phyloP scores from a whole-genome alignment of 2,797 vertebrate species.

The Lepilemur septentrionalis region DNA sequence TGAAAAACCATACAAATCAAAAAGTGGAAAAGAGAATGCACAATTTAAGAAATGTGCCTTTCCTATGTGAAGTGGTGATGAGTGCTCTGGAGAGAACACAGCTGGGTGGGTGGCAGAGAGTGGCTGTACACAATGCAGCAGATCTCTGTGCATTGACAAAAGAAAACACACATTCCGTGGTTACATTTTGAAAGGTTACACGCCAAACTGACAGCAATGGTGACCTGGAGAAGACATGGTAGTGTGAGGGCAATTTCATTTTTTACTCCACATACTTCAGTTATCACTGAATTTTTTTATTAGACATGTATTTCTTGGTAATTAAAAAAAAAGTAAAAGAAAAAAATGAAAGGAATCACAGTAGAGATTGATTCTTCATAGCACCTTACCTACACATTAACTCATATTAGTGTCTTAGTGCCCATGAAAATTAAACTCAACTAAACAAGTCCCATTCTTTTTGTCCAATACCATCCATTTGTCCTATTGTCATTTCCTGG shows the following conservation, averaged over 20 bases:
- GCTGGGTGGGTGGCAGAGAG: background rate
- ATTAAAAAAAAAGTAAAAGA: background rate
- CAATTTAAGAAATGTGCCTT: background rate
- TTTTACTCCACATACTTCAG: background rate
- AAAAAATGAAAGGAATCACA: background rate
- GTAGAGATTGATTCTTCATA: background rate
- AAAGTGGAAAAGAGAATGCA: background rate
- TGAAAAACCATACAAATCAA: background rate
- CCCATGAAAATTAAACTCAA: background rate
- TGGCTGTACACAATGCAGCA: accelerated
- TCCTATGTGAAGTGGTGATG: background rate
- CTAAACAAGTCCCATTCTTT: background rate
- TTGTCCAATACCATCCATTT: background rate
- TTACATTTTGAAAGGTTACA: background rate
- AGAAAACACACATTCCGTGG: accelerated
- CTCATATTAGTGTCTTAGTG: background rate
- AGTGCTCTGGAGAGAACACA: background rate
- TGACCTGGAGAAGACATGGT: background rate
- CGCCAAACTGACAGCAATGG: background rate
- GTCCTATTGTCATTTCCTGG: background rate
- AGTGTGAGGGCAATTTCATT: background rate
- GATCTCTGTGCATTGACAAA: background rate
- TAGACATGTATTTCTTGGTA: background rate
- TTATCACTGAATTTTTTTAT: background rate
- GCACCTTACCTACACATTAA: background rate